Percentiles rank a stretch among this genome's conserved stretches.
These are phyloP conservation scores for Ips nitidus DNA, from an alignment of 1,140 invertebrate genomes.

Conservation along the genomic window DNA sequence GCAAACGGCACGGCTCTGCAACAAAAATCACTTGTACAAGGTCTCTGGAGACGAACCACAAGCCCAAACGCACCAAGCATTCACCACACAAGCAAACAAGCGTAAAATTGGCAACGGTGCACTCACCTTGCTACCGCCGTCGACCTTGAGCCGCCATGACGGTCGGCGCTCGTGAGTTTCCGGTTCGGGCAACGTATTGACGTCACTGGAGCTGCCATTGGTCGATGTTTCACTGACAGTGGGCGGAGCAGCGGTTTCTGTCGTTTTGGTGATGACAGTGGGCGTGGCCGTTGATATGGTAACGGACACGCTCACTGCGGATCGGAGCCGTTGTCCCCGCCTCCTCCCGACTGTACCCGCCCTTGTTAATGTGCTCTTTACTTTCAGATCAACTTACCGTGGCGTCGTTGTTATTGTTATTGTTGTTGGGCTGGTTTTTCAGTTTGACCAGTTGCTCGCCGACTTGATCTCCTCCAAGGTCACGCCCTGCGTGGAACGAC, in stretches of 20 bases:
- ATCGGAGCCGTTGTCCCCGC: conserved; percentile 21
- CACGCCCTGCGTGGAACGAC: conserved; percentile 94
- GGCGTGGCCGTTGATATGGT: conserved; percentile 60
- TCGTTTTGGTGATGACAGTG: conserved; percentile 44
- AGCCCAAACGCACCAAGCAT: no score
- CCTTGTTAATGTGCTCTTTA: neutral
- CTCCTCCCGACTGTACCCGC: conserved; percentile 20
- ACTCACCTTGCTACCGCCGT: conserved; percentile 76
- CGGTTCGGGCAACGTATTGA: conserved; percentile 38
- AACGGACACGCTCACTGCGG: conserved; percentile 50
- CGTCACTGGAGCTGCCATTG: conserved; percentile 22
- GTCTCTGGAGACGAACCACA: no score
- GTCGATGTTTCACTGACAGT: conserved; percentile 12
- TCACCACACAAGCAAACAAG: neutral
- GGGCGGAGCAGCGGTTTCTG: conserved; percentile 39
- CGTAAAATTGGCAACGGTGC: neutral
- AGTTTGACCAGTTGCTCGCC: conserved; percentile 87
- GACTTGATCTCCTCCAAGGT: conserved; percentile 95
- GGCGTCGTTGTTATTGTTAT: conserved; percentile 50
- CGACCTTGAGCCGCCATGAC: conserved; percentile 86
- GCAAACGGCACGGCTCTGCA: no score
- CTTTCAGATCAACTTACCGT: conserved; percentile 26
- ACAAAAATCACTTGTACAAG: no score
- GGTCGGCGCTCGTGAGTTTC: conserved; percentile 71
- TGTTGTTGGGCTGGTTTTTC: conserved; percentile 63